These are phyloP conservation scores for Ennomos erosarius DNA, from an alignment of 2,888 invertebrate species.

Conservation along the genomic window DNA sequence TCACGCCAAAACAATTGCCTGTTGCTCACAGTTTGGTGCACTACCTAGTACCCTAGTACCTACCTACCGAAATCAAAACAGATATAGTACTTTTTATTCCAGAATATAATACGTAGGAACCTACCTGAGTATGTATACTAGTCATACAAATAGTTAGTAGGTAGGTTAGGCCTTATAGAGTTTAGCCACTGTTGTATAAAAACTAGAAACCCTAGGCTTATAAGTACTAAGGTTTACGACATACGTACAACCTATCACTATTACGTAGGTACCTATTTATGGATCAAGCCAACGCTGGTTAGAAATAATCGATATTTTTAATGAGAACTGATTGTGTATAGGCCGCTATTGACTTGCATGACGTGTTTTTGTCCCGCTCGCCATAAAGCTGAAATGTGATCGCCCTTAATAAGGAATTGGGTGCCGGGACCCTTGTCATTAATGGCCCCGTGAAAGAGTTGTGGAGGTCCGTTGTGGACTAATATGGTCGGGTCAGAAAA, in stretches of 20 bases:
- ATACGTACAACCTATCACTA: too few relatives aligned
- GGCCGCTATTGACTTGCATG: constrained; percentile 63
- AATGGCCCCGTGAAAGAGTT: constrained; percentile 52
- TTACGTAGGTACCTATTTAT: too few relatives aligned
- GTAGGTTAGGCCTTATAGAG: too few relatives aligned
- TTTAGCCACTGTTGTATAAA: too few relatives aligned
- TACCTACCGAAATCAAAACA: constrained; percentile 1
- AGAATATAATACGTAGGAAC: too few relatives aligned
- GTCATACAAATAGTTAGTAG: too few relatives aligned
- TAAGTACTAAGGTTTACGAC: too few relatives aligned
- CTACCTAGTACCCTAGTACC: too few relatives aligned
- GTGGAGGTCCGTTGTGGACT: constrained; percentile 38
- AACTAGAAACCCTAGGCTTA: too few relatives aligned
- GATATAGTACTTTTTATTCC: too few relatives aligned
- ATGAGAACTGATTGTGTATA: constrained; percentile 41
- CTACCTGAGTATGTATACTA: too few relatives aligned
- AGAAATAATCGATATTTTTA: constrained; percentile 24
- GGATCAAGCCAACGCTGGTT: constrained; percentile 17
- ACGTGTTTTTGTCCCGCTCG: constrained; percentile 48
- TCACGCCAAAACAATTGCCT: too few relatives aligned
- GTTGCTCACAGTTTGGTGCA: neutral
- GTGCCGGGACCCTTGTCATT: constrained; percentile 54
- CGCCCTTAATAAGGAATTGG: constrained; percentile 56
- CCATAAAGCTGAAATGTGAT: constrained; percentile 46
- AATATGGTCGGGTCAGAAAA: constrained; percentile 48